Conservation (phyloP, 1,140 invertebrate genomes). For the Panagrolaimus sp. region DNA sequence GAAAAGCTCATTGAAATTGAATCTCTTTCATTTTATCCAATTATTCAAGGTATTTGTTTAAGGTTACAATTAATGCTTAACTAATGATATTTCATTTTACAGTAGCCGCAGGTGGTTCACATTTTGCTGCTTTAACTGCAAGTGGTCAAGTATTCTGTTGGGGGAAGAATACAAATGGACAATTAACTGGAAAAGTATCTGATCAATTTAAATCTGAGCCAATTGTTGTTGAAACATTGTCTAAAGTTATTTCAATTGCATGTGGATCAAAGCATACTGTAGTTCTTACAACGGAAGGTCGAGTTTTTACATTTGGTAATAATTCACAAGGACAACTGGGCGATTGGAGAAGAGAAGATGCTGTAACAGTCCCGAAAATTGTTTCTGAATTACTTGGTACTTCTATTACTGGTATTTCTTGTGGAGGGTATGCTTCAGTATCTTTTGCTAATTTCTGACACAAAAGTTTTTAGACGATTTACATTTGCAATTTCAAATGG, state of each 20-base stretch:
- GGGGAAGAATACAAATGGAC: constrained; percentile 2
- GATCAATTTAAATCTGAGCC: neutral
- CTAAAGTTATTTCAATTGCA: constrained; percentile 12
- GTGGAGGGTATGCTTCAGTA: constrained; percentile 16
- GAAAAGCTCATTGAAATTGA: constrained; percentile 18
- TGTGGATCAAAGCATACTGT: constrained; percentile 23
- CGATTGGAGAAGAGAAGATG: neutral
- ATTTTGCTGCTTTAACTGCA: constrained; percentile 20
- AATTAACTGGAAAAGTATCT: neutral
- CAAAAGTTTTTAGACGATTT: neutral
- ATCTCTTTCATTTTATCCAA: constrained; percentile 1
- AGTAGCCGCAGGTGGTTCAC: constrained; percentile 19
- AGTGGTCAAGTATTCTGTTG: constrained; percentile 12
- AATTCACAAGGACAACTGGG: constrained; percentile 27
- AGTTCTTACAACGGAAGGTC: constrained; percentile 20
- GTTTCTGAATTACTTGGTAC: constrained; percentile 17
- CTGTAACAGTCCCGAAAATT: neutral
- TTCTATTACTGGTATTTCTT: constrained; percentile 21
- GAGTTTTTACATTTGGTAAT: constrained; percentile 19
- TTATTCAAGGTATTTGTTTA: constrained; percentile 7
- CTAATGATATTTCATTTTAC: neutral
- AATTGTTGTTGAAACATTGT: neutral
- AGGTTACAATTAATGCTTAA: too few relatives aligned
- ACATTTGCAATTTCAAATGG: constrained; percentile 7
- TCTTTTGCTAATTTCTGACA: constrained; percentile 7